Base-by-base conservation (phyloP, 1,140 invertebrate species). In the Mycetomoellerius zeteki region DNA sequence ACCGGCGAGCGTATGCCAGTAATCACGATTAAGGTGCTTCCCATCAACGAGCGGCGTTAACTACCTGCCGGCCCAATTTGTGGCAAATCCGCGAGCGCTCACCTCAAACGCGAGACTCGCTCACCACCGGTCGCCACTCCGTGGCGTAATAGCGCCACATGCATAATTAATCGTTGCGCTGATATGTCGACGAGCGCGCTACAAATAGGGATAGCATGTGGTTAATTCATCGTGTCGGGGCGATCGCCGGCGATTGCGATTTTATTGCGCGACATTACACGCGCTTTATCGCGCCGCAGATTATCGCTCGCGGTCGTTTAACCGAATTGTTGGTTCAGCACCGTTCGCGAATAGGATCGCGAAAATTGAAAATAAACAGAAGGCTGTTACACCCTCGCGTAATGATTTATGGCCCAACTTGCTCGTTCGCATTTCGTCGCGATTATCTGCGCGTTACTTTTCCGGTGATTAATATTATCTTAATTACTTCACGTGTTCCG, bases 101-200 rank as follows among this genome's bases (percentile, higher is more conserved):
- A 27, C 58, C 77, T 87, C 71, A 78, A 54, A 88, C 82, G 37
- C 52, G 33, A 24, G 54, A 71, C 73, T 10, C 78, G 21, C 69
- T 65, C 75, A 78, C 81, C 69, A 85, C 27, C 73, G 69, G 62
- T 62, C 58, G 69, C 50, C 56, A 64, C 56, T 71, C 81, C 76
- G 47, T 80, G 82, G 86, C 72, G 78, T 88, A 91, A 91, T 85
- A 86, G 86, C 88, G 88, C 88, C 91, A 88, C 89, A 78, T 92
- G 85, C 91, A 91, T 93, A 92, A 93, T 93, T 93, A 93, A 93
- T 92, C 89, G 84, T 87, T 75, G 77, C 82, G 87, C 88, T 92
- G 90, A 92, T 91, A 92, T 89, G 86, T 85, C 88, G 88, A 89
- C 91, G 77, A 37, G 78, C 89, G 86, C 88, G 85, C 73, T 89